Conservation (phyloP, 2,888 invertebrate species). For the Platycnemis pennipes region DNA sequence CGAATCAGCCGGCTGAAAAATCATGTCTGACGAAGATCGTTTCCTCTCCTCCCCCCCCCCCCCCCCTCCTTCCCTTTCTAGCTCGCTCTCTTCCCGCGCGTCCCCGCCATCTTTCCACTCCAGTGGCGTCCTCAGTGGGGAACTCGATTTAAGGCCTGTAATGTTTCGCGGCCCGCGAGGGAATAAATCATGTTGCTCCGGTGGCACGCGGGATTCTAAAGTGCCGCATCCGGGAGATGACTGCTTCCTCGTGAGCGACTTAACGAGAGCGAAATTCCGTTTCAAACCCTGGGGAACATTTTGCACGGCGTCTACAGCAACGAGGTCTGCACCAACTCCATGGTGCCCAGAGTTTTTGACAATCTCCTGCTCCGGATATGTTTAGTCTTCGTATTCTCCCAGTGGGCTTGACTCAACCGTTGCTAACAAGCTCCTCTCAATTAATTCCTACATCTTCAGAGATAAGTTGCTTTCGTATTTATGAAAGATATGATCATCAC, state of each 20-base stretch:
- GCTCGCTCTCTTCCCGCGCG: neutral
- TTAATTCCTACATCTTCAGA: too few species aligned
- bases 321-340: neutral
- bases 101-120: neutral
- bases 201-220: neutral
- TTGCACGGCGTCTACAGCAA: neutral
- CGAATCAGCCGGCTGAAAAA: neutral
- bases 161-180: constrained; percentile 1
- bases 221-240: neutral
- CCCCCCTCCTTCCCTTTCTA: neutral
- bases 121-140: neutral
- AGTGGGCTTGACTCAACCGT: too few species aligned
- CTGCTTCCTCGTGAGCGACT: neutral
- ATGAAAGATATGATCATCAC: too few species aligned
- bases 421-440: too few species aligned
- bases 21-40: neutral
- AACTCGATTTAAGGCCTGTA: neutral
- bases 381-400: too few species aligned
- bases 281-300: neutral
- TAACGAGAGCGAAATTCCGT: neutral
- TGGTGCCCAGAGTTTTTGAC: neutral
- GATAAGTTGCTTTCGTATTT: too few species aligned
- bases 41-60: too few species aligned
- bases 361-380: neutral
- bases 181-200: constrained; percentile 16